Evolutionary conservation across 2,797 vertebrate genomes (phyloP).

Genomic region (Xiphophorus birchmanni): DNA sequence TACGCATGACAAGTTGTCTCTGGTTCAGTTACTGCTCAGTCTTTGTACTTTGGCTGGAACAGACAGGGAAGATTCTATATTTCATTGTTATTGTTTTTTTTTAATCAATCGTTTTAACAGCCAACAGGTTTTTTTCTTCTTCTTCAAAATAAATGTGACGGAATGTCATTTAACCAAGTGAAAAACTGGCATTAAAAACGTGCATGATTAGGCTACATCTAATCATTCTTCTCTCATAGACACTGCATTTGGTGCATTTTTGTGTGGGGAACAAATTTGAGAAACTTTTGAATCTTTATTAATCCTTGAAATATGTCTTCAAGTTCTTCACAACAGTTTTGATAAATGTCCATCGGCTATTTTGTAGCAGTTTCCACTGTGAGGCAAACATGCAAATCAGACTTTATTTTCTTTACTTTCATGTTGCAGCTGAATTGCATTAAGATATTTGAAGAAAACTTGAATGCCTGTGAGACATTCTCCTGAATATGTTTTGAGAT

Average conservation of each 20-base stretch:
- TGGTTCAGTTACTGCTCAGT: background rate
- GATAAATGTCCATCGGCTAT: background rate
- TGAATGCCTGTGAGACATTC: background rate
- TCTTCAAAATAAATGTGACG: background rate
- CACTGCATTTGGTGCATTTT: background rate
- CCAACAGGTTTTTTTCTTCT: background rate
- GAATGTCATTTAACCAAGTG: background rate
- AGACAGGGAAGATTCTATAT: background rate
- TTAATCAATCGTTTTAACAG: background rate
- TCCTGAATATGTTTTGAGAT: background rate
- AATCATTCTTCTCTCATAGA: background rate
- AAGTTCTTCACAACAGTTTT: background rate
- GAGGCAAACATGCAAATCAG: background rate
- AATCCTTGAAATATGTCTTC: background rate
- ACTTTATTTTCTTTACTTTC: background rate
- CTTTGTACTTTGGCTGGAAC: background rate
- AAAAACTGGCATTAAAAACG: background rate
- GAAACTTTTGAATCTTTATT: background rate
- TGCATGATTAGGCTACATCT: background rate
- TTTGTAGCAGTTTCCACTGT: background rate
- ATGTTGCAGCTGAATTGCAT: background rate
- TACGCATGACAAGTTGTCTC: background rate
- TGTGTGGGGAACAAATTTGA: background rate
- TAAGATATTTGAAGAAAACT: background rate
- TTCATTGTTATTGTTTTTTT: background rate